phyloP scores from a whole-genome alignment of 2,888 invertebrate species.

The Eumacrocentrus americanus region DNA sequence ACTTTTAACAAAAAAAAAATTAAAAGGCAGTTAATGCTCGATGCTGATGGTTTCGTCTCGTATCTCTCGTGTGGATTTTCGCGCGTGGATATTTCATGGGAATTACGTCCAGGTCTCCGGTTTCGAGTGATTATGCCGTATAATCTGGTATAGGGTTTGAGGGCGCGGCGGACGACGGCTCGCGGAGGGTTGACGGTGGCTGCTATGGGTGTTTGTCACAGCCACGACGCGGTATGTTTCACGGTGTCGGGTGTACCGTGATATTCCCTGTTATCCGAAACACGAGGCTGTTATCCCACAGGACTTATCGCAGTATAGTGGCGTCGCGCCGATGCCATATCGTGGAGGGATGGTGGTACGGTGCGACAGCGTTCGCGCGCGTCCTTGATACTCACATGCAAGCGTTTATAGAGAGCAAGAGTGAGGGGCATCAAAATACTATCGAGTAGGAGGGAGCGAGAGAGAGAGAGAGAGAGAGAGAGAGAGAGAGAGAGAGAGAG shows the following conservation, averaged over 20 bases:
- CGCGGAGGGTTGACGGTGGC: conserved; percentile 15
- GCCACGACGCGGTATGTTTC: conserved; percentile 38
- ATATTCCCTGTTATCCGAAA: conserved; percentile 61
- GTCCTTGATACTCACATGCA: no score
- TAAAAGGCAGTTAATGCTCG: conserved; percentile 7
- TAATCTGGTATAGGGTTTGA: conserved; percentile 56
- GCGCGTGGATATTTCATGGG: conserved; percentile 49
- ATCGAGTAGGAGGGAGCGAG: conserved; percentile 1
- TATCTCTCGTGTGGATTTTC: conserved; percentile 42
- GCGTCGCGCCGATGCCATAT: conserved; percentile 31
- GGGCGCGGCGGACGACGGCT: conserved; percentile 25
- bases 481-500: conserved; percentile 20
- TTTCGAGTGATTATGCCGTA: conserved; percentile 60
- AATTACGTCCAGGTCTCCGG: conserved; percentile 53
- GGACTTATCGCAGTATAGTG: conserved; percentile 54
- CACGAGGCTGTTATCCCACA: conserved; percentile 60
- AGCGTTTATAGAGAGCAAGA: conserved; percentile 1
- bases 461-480: conserved; percentile 17
- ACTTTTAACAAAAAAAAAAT: background rate
- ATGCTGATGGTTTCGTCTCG: background rate
- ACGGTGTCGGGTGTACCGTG: conserved; percentile 53
- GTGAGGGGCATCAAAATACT: conserved; percentile 9
- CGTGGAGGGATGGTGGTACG: background rate
- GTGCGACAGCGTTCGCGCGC: background rate
- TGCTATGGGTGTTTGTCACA: conserved; percentile 36